phyloP scores from a whole-genome alignment of 2,113 vertebrate species.

The Trochalopteron elliotii region DNA sequence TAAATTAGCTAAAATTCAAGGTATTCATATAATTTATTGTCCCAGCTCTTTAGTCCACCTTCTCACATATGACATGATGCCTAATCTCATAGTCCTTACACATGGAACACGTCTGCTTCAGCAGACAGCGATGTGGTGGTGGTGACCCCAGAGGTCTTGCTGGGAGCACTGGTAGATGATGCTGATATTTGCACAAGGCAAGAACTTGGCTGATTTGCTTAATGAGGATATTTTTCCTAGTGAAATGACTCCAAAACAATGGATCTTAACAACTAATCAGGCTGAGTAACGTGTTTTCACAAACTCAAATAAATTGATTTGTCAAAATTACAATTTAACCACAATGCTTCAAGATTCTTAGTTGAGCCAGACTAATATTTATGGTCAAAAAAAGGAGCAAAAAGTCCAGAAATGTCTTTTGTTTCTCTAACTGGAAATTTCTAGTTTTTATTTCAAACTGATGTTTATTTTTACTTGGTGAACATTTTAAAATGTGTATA shows the following conservation, averaged over 20 bases:
- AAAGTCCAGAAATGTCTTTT: neutral
- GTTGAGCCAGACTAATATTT: neutral
- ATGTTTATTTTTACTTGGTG: neutral
- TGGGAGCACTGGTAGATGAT: neutral
- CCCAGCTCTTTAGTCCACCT: neutral
- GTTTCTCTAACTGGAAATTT: neutral
- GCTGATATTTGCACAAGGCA: neutral
- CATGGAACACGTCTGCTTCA: neutral
- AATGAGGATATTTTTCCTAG: neutral
- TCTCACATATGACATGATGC: neutral
- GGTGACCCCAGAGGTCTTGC: neutral
- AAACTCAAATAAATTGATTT: constrained; percentile 29
- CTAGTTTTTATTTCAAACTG: neutral
- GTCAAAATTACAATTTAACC: neutral
- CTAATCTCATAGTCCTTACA: neutral
- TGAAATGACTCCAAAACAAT: constrained; percentile 1
- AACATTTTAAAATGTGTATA: neutral
- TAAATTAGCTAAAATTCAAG: constrained; percentile 57
- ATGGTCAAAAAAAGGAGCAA: neutral
- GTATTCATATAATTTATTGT: constrained; percentile 62
- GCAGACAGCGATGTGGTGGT: neutral
- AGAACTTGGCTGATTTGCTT: neutral
- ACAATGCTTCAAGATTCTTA: neutral
- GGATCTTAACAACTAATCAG: constrained; percentile 23
- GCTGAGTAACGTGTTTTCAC: neutral